Conservation (phyloP, 2,797 vertebrate species). For the Rhadinocentrus ornatus region DNA sequence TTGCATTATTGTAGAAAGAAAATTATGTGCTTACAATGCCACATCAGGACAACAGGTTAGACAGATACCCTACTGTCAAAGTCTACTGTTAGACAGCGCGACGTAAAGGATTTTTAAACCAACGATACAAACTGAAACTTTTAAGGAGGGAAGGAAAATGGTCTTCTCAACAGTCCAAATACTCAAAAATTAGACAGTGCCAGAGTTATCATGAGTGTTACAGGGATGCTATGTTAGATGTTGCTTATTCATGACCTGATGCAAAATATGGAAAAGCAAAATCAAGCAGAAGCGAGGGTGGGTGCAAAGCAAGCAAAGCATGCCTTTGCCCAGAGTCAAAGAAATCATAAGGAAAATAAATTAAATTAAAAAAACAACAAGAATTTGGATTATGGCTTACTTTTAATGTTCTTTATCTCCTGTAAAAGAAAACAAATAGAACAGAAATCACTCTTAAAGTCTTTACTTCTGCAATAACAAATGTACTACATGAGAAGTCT, state of each 20-base stretch:
- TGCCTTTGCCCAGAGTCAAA: constrained; percentile 73
- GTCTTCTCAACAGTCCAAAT: constrained; percentile 27
- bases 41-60: constrained; percentile 53
- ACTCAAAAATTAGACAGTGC: constrained; percentile 39
- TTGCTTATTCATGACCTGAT: constrained; percentile 73
- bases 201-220: constrained; percentile 54
- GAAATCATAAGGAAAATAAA: constrained; percentile 16
- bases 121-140: constrained; percentile 36
- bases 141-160: constrained; percentile 15
- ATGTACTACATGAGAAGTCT: constrained; percentile 46
- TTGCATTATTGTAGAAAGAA: constrained; percentile 64
- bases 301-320: constrained; percentile 83
- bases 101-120: constrained; percentile 33
- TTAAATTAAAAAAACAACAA: constrained; percentile 45
- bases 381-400: constrained; percentile 84
- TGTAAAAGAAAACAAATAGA: constrained; percentile 86
- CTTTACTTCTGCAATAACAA: constrained; percentile 46
- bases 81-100: constrained; percentile 21
- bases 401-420: constrained; percentile 91
- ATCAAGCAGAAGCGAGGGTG: constrained; percentile 76
- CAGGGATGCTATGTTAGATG: constrained; percentile 70
- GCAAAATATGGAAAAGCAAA: constrained; percentile 78
- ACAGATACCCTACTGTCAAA: constrained; percentile 15
- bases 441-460: constrained; percentile 81
- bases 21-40: constrained; percentile 64